Base-by-base conservation (phyloP, 1,140 invertebrate species). In the Rhizoglyphus robini region DNA sequence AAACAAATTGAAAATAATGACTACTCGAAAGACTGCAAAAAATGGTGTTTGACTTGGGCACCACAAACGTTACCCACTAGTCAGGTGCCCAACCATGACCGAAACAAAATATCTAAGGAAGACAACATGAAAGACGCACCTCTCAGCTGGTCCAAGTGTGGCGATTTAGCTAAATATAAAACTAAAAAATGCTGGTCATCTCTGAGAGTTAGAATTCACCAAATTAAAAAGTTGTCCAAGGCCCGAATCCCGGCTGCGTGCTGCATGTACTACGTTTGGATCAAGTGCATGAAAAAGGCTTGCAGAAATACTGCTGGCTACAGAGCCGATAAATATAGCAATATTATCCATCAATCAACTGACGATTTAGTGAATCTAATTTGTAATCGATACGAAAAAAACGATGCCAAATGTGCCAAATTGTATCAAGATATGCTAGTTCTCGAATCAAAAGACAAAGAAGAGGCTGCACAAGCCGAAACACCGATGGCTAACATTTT, bases 301-400 rank as follows among this genome's bases (percentile, higher is more conserved):
- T n/a, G n/a, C n/a, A n/a, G n/a, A n/a, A 59, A 59, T 30, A 20
- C 3, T 2, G 25, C 31, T 2, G 2, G 18, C 31, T 27, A 13
- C 8, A 20, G 18, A 15, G 29, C n/a, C 31, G 5, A 20, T 13
- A 46, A 46, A 46, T 32, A 32, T 32, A 32, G 36, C 11, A 15
- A 32, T 29, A 29, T 30, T 31, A 59, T 34, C 29, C 27, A 59
- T 32, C 25, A 30, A 31, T 27, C 57, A 32, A 59, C 29, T 2
- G 57, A 34, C 25, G 57, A 59, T 34, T 59, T 32, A 32, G 36
- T 59, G 57, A 59, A 59, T 31, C 15, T 59, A 1, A 59, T 59
- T 15, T 59, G 57, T 34, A 59, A 31, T 30, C 25, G 30, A 27
- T 59, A 18, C 36, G 29, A 59, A 34, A 32, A 59, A 20, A 23